Conservation (phyloP, 2,888 invertebrate genomes). For the Spodoptera exigua region DNA sequence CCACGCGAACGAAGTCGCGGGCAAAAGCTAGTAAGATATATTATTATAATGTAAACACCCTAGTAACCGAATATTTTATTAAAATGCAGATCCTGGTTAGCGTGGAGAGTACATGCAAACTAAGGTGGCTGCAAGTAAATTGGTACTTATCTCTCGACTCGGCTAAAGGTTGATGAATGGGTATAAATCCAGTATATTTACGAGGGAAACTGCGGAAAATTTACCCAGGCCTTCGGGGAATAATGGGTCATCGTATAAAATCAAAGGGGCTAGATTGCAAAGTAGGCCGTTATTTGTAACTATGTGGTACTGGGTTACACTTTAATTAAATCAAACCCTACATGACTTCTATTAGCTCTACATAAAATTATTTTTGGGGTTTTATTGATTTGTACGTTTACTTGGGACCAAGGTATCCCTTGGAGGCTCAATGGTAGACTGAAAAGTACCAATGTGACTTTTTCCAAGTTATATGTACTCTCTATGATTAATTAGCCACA, state of each 20-base stretch:
- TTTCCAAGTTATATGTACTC: no score
- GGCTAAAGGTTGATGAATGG: conserved; percentile 61
- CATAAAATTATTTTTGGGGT: conserved; percentile 8
- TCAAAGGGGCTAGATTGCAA: conserved; percentile 58
- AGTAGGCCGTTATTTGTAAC: conserved; percentile 57
- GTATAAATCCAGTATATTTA: conserved; percentile 54
- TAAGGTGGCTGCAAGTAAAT: conserved; percentile 57
- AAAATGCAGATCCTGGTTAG: conserved; percentile 42
- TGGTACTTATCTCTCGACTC: conserved; percentile 56
- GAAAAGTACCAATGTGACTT: no score
- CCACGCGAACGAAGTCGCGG: no score
- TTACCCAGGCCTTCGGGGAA: conserved; percentile 56
- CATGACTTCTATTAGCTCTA: conserved; percentile 26
- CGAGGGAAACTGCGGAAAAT: conserved; percentile 47
- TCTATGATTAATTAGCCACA: no score
- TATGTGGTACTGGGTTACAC: conserved; percentile 33
- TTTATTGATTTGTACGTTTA: not conserved
- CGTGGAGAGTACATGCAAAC: conserved; percentile 50
- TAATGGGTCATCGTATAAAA: conserved; percentile 63
- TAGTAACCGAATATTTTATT: conserved; percentile 45
- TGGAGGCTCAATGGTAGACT: no score
- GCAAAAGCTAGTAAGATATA: no score
- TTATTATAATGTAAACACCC: conserved; percentile 43
- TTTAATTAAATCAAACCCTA: conserved; percentile 52
- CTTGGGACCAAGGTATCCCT: no score